Base-by-base conservation (phyloP, 1,140 invertebrate species). In the Prorops nasuta region DNA sequence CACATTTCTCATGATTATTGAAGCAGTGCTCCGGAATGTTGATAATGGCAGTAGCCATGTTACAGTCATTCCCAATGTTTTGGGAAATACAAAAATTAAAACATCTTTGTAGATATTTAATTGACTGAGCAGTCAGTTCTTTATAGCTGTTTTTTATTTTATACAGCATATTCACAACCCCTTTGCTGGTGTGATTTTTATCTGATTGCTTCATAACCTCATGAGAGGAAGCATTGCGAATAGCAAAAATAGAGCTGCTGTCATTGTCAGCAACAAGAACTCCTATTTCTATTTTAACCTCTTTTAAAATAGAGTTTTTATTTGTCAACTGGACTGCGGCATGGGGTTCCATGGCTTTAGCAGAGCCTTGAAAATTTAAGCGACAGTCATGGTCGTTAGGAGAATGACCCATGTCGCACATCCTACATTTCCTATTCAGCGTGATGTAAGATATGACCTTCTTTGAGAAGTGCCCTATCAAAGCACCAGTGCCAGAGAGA, bases 361-460 rank as follows among this genome's bases (percentile, higher is more conserved):
- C 38, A 40, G 8, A 12, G 14, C 38, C 38, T 22, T 20, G n/a
- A 22, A 40, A 40, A 40, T 40, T 40, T 22, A 16, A 20, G 4
- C 38, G 7, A 18, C 38, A 40, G 14, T 44, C 17, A 34, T 44
- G 24, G 19, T 32, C 28, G 7, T 19, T 34, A 9, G 22, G 6
- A 16, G 22, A n/a, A 44, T 44, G 42, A 16, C 42, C 42, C 3
- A 3, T 2, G 17, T 31, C 42, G 19, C 24, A 44, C 18, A 32
- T 32, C 18, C 17, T 34, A 34, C 28, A 44, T 32, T 44, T 44
- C 14, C 42, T 18, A 34, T 44, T 44, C 18, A 31, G 20, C 9
- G 42, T 32, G 9, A 44, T 9, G 31, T 44, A 44, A 3, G 42
- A 15, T 12, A 44, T 32, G 2, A 44, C 42, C 3, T 44, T 44